Evolutionary conservation across 2,797 vertebrate species (phyloP).

Genomic region (Numenius phaeopus): DNA sequence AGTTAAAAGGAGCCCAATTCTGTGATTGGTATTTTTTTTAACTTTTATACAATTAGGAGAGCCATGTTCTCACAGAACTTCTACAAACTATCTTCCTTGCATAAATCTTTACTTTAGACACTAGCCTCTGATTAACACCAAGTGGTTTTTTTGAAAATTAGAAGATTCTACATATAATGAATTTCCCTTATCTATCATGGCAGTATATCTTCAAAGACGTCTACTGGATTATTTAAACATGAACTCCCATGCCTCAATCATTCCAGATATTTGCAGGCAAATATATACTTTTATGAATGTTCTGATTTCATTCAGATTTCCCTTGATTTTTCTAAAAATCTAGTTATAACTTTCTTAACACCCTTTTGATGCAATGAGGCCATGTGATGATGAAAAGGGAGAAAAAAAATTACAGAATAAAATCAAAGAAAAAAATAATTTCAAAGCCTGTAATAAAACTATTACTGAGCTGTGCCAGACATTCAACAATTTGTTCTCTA

Average conservation of each 20-base stretch:
- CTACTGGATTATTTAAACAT: background rate
- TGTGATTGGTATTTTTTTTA: background rate
- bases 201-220: slow-evolving; percentile 21
- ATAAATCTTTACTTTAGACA: slow-evolving; percentile 34
- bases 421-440: background rate
- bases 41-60: background rate
- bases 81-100: background rate
- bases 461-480: background rate
- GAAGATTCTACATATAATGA: background rate
- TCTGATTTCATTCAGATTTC: background rate
- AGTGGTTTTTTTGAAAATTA: background rate
- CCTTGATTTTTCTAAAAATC: background rate
- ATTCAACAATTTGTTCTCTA: background rate
- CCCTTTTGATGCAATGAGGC: background rate
- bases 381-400: background rate
- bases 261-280: background rate
- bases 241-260: slow-evolving; percentile 2
- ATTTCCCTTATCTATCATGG: slow-evolving; percentile 32
- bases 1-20: background rate
- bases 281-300: background rate
- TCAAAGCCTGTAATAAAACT: background rate
- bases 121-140: slow-evolving; percentile 5
- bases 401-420: background rate
- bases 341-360: background rate
- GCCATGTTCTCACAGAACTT: background rate